Conservation (phyloP, 2,797 vertebrate genomes). For the Chaetophractus vellerosus region DNA sequence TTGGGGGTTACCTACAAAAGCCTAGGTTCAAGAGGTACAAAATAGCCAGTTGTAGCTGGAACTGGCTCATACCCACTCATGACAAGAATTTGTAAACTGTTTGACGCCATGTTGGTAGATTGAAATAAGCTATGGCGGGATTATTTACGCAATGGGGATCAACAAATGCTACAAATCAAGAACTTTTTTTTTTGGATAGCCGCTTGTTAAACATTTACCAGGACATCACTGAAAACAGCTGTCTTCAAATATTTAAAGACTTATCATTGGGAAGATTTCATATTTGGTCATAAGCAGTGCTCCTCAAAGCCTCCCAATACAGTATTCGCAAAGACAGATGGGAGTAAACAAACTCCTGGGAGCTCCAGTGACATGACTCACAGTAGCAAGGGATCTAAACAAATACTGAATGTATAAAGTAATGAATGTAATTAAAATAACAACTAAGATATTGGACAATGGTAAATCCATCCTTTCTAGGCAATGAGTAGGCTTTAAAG, state of each 20-base stretch:
- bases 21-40: neutral
- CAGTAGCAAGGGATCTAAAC: neutral
- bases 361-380: neutral
- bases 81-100: neutral
- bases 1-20: neutral
- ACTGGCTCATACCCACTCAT: neutral
- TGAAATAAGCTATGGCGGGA: neutral
- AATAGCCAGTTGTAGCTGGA: neutral
- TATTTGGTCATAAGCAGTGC: neutral
- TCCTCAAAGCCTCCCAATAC: neutral
- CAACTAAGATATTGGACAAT: neutral
- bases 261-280: slow-evolving; percentile 37
- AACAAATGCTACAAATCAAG: neutral
- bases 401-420: slow-evolving; percentile 24
- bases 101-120: neutral
- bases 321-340: neutral
- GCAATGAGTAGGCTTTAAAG: neutral
- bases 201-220: neutral
- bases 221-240: neutral
- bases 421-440: neutral
- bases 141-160: neutral
- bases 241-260: neutral
- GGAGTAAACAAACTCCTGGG: neutral
- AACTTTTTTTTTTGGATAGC: neutral
- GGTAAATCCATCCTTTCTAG: neutral